Percentiles rank a stretch among this genome's conserved stretches.
Conservation (phyloP, 2,888 invertebrate species). For the Spisula solida region DNA sequence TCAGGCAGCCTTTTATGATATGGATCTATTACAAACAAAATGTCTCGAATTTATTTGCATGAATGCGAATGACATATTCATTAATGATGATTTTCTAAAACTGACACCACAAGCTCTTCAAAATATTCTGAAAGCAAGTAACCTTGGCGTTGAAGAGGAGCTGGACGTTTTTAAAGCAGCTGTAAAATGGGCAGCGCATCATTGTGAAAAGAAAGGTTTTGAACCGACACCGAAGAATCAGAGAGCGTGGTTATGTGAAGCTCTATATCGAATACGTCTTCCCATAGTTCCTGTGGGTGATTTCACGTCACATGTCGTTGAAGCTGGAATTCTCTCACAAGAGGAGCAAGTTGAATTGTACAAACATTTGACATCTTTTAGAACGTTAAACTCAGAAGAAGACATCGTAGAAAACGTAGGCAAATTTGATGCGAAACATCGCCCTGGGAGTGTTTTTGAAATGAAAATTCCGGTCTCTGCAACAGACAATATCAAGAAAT, state of each 20-base stretch:
- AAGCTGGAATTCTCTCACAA: slow-evolving; percentile 61
- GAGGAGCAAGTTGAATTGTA: slow-evolving; percentile 70
- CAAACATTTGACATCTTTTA: slow-evolving; percentile 64
- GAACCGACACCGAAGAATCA: slow-evolving; percentile 66
- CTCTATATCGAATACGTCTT: slow-evolving; percentile 65
- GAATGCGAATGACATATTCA: slow-evolving; percentile 71
- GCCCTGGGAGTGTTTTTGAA: slow-evolving; percentile 70
- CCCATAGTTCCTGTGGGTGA: slow-evolving; percentile 69
- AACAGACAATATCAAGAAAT: slow-evolving; percentile 62
- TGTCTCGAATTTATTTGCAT: slow-evolving; percentile 68
- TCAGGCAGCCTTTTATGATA: slow-evolving; percentile 66
- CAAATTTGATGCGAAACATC: slow-evolving; percentile 68
- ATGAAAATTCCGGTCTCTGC: slow-evolving; percentile 61
- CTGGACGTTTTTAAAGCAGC: slow-evolving; percentile 71
- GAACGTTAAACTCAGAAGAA: slow-evolving; percentile 48
- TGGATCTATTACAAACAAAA: slow-evolving; percentile 64
- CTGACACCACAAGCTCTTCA: slow-evolving; percentile 60
- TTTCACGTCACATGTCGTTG: slow-evolving; percentile 66
- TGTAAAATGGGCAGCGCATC: slow-evolving; percentile 68
- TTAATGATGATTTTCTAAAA: slow-evolving; percentile 63
- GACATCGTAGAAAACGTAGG: slow-evolving; percentile 59
- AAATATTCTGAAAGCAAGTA: slow-evolving; percentile 56
- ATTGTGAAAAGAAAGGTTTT: slow-evolving; percentile 68
- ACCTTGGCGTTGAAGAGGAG: slow-evolving; percentile 66
- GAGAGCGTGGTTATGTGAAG: slow-evolving; percentile 68